phyloP scores from a whole-genome alignment of 2,113 vertebrate genomes.

The Brienomyrus brachyistius region DNA sequence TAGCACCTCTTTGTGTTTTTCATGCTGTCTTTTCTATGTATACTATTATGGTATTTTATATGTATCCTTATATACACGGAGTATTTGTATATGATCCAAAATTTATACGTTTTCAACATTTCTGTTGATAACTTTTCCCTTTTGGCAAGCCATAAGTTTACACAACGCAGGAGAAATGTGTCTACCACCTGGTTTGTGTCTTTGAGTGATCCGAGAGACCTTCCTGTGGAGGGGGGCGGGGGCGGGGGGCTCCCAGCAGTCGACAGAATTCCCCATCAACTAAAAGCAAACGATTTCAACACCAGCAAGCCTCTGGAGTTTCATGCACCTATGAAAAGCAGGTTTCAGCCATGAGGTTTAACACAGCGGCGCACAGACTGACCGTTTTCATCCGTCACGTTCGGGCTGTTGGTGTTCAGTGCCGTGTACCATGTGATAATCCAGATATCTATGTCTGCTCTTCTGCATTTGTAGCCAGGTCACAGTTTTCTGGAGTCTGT shows the following conservation, averaged over 20 bases:
- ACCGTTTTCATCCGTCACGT: background rate
- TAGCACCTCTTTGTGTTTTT: background rate
- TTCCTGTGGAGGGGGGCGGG: background rate
- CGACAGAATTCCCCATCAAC: background rate
- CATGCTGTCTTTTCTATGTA: background rate
- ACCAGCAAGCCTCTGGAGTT: background rate
- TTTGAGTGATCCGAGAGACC: constrained; percentile 7
- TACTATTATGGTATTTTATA: background rate
- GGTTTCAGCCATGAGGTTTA: background rate
- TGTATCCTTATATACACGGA: background rate
- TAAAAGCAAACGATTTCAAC: constrained; percentile 4
- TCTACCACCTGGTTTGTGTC: constrained; percentile 18
- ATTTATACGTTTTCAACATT: constrained; percentile 5
- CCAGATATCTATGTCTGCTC: background rate
- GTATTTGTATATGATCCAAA: background rate
- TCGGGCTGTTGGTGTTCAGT: background rate
- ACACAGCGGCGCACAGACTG: background rate
- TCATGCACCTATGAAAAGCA: background rate
- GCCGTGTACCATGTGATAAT: background rate
- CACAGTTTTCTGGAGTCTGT: background rate
- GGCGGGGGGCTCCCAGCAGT: background rate
- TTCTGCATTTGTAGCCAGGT: background rate
- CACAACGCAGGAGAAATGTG: constrained; percentile 14
- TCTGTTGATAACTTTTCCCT: constrained; percentile 12
- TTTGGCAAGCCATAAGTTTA: constrained; percentile 9